Evolutionary conservation across 2,113 vertebrate species (phyloP).

Genomic region (Condylura cristata): DNA sequence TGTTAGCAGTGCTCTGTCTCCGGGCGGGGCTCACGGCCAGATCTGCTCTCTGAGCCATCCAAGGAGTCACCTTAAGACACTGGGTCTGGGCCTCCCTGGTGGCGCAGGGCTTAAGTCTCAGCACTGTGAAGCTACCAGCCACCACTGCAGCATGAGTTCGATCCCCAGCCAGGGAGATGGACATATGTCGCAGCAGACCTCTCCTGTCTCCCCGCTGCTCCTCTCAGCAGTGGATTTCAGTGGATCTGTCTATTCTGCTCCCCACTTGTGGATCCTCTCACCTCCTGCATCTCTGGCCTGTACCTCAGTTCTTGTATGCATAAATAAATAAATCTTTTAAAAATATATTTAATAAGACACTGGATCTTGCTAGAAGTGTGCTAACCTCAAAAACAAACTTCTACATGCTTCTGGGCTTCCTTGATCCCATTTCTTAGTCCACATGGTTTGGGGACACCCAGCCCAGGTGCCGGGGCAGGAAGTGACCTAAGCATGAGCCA

Average conservation of each 20-base stretch:
- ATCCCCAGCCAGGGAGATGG: too few relatives aligned
- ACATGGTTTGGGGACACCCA: neutral
- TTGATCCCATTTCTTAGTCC: neutral
- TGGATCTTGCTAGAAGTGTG: neutral
- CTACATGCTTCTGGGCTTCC: neutral
- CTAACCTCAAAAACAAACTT: neutral
- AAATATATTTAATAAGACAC: neutral
- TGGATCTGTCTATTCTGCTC: too few relatives aligned
- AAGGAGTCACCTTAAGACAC: neutral
- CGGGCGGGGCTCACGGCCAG: accelerated
- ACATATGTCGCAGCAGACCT: too few relatives aligned
- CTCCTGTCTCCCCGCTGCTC: too few relatives aligned
- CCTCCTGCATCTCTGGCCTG: too few relatives aligned
- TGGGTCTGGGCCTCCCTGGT: neutral
- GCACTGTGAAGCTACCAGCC: too few relatives aligned
- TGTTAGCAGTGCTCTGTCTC: neutral
- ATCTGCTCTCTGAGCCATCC: neutral
- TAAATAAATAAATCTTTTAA: too few relatives aligned
- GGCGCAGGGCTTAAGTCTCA: too few relatives aligned
- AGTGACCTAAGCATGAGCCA: neutral
- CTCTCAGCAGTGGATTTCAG: too few relatives aligned
- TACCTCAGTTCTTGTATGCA: too few relatives aligned
- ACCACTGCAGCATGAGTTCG: too few relatives aligned
- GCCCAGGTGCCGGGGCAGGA: neutral
- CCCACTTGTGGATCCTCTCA: too few relatives aligned